phyloP scores from a whole-genome alignment of 37 sponge, comb jelly and placozoan species.

The Hexactinellida sp. region DNA sequence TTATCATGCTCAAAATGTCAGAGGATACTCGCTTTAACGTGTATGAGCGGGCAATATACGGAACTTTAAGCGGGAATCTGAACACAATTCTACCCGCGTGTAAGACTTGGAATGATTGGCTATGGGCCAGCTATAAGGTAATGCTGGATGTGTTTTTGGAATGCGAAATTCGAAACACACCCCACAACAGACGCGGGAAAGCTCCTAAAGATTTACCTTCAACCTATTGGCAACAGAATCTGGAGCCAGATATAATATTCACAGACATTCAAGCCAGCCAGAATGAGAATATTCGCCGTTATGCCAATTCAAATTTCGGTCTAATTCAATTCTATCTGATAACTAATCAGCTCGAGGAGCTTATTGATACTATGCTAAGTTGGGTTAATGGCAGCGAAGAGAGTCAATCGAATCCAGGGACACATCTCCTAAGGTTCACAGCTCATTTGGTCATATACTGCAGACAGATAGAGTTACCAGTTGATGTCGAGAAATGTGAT shows the following conservation, averaged over 20 bases:
- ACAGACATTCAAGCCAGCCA: not conserved
- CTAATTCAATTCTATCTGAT: not conserved
- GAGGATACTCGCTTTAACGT: slow-evolving; percentile 34
- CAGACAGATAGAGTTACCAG: not conserved
- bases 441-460: not conserved
- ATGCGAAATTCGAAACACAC: slow-evolving; percentile 6
- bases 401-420: not conserved
- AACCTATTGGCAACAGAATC: not conserved
- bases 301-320: not conserved
- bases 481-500: not conserved
- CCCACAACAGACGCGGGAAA: not conserved
- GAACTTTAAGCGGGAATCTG: slow-evolving; percentile 75
- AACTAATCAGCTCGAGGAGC: not conserved
- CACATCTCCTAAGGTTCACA: not conserved
- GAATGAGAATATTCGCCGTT: not conserved
- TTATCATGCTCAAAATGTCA: slow-evolving; percentile 56
- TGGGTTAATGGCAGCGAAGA: not conserved
- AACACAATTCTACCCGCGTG: slow-evolving; percentile 65
- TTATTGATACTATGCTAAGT: not conserved
- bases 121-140: slow-evolving; percentile 86
- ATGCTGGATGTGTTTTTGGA: slow-evolving; percentile 77
- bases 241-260: not conserved
- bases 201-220: not conserved
- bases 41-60: slow-evolving; percentile 82
- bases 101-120: slow-evolving; percentile 60